Evolutionary conservation across 2,113 vertebrate genomes (phyloP).

Genomic region (Sylvietta virens): DNA sequence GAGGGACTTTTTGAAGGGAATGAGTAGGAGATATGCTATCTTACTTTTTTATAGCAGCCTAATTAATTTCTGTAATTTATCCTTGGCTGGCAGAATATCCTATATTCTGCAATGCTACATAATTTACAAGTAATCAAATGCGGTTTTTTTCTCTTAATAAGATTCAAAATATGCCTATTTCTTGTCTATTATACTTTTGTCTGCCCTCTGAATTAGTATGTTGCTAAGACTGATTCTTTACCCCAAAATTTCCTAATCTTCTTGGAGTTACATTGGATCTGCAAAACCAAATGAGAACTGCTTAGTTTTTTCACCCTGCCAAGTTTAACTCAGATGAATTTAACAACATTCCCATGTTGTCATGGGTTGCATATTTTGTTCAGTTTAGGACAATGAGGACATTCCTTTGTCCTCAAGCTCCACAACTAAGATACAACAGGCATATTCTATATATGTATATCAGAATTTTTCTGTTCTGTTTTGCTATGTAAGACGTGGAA

Average conservation of each 20-base stretch:
- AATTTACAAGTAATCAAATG: neutral
- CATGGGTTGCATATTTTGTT: neutral
- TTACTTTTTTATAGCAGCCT: neutral
- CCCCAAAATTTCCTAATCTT: neutral
- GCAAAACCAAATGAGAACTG: neutral
- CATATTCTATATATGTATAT: neutral
- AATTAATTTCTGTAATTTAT: neutral
- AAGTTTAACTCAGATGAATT: neutral
- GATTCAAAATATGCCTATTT: neutral
- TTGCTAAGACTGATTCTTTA: neutral
- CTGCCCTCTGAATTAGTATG: neutral
- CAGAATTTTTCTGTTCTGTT: neutral
- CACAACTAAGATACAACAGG: neutral
- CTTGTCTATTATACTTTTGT: neutral
- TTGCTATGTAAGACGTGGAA: neutral
- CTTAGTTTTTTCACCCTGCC: neutral
- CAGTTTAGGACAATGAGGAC: neutral
- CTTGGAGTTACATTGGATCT: neutral
- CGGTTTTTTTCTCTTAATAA: neutral
- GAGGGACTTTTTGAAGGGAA: fast-evolving
- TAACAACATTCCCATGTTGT: neutral
- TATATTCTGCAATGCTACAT: neutral
- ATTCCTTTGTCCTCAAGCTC: neutral
- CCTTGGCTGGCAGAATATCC: neutral
- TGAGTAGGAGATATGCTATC: neutral